Evolutionary conservation across 2,797 vertebrate genomes (phyloP).

Genomic region (Erithacus rubecula): DNA sequence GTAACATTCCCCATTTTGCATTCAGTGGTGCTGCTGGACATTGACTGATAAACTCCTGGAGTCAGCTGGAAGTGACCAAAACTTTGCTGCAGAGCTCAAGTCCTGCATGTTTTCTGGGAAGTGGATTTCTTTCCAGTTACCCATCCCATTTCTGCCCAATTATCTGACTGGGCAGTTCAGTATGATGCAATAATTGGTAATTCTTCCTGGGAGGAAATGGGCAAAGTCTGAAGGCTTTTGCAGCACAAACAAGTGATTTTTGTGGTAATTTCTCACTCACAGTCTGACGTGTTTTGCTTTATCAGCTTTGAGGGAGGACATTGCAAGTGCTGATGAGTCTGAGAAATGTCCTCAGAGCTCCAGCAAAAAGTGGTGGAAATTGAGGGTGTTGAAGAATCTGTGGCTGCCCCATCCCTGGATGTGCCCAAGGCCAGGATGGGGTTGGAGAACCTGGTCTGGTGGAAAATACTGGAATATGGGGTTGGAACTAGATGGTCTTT

Average conservation of each 20-base stretch:
- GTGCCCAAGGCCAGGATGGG: not conserved
- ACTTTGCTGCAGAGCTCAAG: not conserved
- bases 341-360: not conserved
- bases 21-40: not conserved
- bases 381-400: not conserved
- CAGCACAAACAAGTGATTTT: not conserved
- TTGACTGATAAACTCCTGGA: not conserved
- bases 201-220: not conserved
- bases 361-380: not conserved
- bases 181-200: not conserved
- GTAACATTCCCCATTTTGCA: accelerated
- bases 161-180: not conserved
- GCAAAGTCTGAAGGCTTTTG: not conserved
- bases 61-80: not conserved
- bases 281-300: not conserved
- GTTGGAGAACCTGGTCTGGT: not conserved
- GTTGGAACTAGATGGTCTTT: not conserved
- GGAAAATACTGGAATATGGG: not conserved
- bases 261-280: not conserved
- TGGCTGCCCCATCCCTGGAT: not conserved
- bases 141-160: not conserved
- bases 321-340: not conserved
- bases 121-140: not conserved
- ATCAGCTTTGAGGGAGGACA: not conserved
- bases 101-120: accelerated